A percentile compares a stretch with the other conserved stretches of the same genome.
phyloP scores from a whole-genome alignment of 1,140 invertebrate genomes.

The Leptoteleia sp. region DNA sequence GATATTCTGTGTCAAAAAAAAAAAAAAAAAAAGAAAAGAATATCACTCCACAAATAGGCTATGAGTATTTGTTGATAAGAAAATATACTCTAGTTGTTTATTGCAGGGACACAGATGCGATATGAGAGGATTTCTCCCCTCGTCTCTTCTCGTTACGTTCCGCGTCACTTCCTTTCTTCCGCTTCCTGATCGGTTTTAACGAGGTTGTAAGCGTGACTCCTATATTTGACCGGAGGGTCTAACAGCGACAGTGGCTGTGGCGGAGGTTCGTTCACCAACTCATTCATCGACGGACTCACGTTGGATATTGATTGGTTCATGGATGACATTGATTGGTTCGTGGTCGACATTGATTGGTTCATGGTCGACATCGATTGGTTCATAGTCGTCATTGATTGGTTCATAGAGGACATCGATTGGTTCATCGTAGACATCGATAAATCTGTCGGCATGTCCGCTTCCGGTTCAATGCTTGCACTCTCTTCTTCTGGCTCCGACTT shows the following conservation, averaged over 20 bases:
- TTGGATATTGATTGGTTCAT: too few species aligned
- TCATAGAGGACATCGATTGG: conserved; percentile 83
- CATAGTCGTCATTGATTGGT: too few species aligned
- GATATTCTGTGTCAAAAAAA: conserved; percentile 74
- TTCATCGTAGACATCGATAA: conserved; percentile 84
- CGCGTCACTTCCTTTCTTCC: conserved; percentile 80
- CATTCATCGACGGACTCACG: conserved; percentile 76
- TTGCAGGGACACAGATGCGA: conserved; percentile 6
- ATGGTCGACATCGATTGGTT: too few species aligned
- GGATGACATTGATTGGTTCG: too few species aligned
- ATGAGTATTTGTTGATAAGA: too few species aligned
- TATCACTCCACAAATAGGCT: too few species aligned
- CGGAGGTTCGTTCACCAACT: conserved; percentile 69
- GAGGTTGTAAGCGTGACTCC: conserved; percentile 80
- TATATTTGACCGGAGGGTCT: conserved; percentile 79
- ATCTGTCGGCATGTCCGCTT: conserved; percentile 85
- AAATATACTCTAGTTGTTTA: too few species aligned
- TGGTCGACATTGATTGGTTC: too few species aligned
- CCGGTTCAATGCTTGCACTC: conserved; percentile 77
- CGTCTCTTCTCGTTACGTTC: conserved; percentile 69
- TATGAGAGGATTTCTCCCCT: conserved; percentile 37
- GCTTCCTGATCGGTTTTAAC: conserved; percentile 78
- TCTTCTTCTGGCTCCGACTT: conserved; percentile 84
- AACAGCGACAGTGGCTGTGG: conserved; percentile 74
- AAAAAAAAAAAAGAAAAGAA: too few species aligned